phyloP scores from a whole-genome alignment of 2,113 vertebrate species.

The Albula glossodonta region DNA sequence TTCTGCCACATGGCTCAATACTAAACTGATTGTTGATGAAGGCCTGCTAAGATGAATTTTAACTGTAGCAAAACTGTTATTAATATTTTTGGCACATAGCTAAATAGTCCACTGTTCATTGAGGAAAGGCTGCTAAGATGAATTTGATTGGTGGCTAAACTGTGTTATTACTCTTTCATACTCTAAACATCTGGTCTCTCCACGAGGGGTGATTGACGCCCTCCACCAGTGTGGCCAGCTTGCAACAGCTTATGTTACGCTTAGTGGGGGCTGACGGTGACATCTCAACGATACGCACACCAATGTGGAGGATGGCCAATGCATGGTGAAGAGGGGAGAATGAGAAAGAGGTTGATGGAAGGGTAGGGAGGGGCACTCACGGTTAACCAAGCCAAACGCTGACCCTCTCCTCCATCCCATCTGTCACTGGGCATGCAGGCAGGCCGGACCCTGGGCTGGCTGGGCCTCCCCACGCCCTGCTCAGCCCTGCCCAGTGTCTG shows the following conservation, averaged over 20 bases:
- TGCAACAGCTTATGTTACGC: conserved; percentile 83
- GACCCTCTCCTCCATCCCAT: conserved; percentile 62
- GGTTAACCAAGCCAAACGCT: conserved; percentile 68
- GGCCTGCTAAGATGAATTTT: too few species aligned
- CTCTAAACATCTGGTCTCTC: conserved; percentile 89
- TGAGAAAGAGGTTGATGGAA: conserved; percentile 36
- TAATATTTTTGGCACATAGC: too few species aligned
- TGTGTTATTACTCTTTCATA: conserved; percentile 87
- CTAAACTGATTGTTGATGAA: too few species aligned
- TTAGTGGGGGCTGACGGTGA: conserved; percentile 72
- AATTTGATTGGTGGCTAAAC: conserved; percentile 94
- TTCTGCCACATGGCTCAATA: too few species aligned
- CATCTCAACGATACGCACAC: conserved; percentile 70
- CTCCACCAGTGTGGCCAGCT: conserved; percentile 86
- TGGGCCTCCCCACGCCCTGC: conserved; percentile 57
- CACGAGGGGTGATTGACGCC: conserved; percentile 88
- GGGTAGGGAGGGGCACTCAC: conserved; percentile 44
- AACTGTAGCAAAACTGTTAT: too few species aligned
- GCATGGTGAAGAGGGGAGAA: conserved; percentile 50
- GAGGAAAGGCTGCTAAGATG: conserved; percentile 81
- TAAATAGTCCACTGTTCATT: conserved; percentile 62
- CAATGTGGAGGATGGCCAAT: conserved; percentile 63
- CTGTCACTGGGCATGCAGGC: conserved; percentile 66
- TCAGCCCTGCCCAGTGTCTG: conserved; percentile 41
- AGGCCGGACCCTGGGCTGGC: conserved; percentile 55